Conservation (phyloP, 1,140 invertebrate genomes). For the Heliconius himera region DNA sequence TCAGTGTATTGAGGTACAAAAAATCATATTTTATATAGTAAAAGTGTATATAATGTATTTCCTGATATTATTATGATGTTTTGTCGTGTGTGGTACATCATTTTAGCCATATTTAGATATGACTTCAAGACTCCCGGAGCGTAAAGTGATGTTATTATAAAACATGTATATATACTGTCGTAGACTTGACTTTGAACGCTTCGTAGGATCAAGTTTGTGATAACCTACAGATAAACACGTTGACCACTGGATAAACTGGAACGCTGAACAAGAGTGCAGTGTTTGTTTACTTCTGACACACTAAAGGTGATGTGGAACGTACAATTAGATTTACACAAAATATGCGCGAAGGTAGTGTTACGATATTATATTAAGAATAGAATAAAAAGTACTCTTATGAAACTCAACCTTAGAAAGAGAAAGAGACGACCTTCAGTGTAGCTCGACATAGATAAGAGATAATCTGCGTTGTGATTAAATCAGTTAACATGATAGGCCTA, state of each 20-base stretch:
- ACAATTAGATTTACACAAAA: constrained; percentile 33
- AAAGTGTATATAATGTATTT: not conserved
- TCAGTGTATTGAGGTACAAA: constrained; percentile 6
- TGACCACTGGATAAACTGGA: constrained; percentile 32
- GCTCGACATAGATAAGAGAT: constrained; percentile 40
- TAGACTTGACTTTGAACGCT: constrained; percentile 39
- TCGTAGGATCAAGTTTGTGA: constrained; percentile 45
- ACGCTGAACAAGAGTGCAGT: constrained; percentile 47
- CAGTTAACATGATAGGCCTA: constrained; percentile 61
- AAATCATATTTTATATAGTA: not conserved
- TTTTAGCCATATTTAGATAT: constrained; percentile 67
- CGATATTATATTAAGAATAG: constrained; percentile 29
- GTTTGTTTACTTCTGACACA: constrained; percentile 32
- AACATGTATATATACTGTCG: constrained; percentile 47
- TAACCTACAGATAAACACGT: constrained; percentile 59
- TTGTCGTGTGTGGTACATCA: constrained; percentile 54
- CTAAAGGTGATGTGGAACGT: constrained; percentile 47
- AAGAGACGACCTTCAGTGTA: constrained; percentile 52
- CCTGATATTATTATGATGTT: constrained; percentile 40
- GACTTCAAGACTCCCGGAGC: constrained; percentile 56
- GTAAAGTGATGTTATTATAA: constrained; percentile 37
- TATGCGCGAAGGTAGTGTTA: constrained; percentile 32
- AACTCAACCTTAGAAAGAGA: constrained; percentile 56
- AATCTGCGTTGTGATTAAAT: constrained; percentile 22
- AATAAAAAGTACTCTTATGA: constrained; percentile 41